Conservation (phyloP, 2,113 vertebrate genomes). For the Emydura subglobosa region DNA sequence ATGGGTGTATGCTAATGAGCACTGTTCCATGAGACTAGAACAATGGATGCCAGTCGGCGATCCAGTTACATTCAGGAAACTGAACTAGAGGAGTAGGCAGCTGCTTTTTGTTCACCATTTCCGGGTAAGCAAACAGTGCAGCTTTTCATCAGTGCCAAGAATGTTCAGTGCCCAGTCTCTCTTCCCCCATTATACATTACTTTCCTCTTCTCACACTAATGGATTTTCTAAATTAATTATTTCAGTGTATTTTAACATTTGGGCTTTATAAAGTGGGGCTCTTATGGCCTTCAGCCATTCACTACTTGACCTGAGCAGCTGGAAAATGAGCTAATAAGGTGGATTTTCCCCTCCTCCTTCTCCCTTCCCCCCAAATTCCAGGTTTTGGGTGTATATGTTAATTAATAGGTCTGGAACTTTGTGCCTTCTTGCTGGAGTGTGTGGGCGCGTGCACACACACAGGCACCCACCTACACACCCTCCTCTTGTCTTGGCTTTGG, state of each 20-base stretch:
- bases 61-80: slow-evolving; percentile 61
- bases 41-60: slow-evolving; percentile 26
- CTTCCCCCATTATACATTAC: neutral
- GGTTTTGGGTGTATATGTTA: neutral
- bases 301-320: neutral
- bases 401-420: neutral
- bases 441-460: neutral
- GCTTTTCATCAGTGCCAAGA: slow-evolving; percentile 45
- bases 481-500: neutral
- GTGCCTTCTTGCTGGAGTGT: neutral
- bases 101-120: slow-evolving; percentile 54
- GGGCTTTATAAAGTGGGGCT: neutral
- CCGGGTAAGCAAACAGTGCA: slow-evolving; percentile 22
- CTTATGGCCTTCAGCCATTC: neutral
- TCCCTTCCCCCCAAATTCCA: neutral
- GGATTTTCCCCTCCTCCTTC: neutral
- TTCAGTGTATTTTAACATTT: neutral
- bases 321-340: neutral
- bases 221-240: neutral
- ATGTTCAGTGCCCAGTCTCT: slow-evolving; percentile 15
- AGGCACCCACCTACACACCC: neutral
- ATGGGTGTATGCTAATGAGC: slow-evolving; percentile 11
- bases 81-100: slow-evolving; percentile 40
- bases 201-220: slow-evolving; percentile 29
- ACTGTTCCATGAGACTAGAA: slow-evolving; percentile 17